A percentile compares a stretch with the other conserved stretches of the same genome.
Conservation (phyloP, 2,888 invertebrate genomes). For the Spilosoma lubricipeda region DNA sequence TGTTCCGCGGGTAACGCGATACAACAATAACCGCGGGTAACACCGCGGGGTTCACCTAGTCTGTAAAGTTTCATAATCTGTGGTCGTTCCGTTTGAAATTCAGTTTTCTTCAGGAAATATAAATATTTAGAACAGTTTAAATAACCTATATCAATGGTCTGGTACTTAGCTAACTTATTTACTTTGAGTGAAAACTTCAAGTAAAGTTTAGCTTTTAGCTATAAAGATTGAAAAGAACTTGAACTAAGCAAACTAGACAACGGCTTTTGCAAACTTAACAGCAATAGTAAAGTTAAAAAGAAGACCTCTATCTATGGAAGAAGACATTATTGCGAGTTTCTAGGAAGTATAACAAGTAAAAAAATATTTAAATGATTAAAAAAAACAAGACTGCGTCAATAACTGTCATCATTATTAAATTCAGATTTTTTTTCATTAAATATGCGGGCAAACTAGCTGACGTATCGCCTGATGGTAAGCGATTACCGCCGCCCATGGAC, state of each 20-base stretch:
- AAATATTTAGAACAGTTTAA: background rate
- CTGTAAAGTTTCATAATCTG: too few relatives aligned
- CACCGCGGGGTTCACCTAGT: too few relatives aligned
- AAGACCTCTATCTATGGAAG: background rate
- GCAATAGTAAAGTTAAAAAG: background rate
- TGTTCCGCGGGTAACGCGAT: too few relatives aligned
- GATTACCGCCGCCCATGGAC: too few relatives aligned
- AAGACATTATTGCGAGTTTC: background rate
- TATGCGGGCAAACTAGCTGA: too few relatives aligned
- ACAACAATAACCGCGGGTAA: too few relatives aligned
- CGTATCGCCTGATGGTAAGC: too few relatives aligned
- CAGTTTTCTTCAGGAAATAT: background rate
- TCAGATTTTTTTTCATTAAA: too few relatives aligned
- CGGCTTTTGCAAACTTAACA: background rate
- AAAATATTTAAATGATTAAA: too few relatives aligned
- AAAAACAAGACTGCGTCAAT: too few relatives aligned
- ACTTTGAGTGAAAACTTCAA: too few relatives aligned
- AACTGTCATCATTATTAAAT: too few relatives aligned
- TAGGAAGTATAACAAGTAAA: background rate
- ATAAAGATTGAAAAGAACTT: background rate
- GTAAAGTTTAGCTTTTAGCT: background rate
- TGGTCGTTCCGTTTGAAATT: background rate
- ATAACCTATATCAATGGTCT: background rate
- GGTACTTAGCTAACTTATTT: background rate
- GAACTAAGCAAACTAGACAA: background rate